Evolutionary conservation across 2,888 invertebrate species (phyloP), one percentile per base, ranked within the genome.

Genomic region (Proisotoma minuta): DNA sequence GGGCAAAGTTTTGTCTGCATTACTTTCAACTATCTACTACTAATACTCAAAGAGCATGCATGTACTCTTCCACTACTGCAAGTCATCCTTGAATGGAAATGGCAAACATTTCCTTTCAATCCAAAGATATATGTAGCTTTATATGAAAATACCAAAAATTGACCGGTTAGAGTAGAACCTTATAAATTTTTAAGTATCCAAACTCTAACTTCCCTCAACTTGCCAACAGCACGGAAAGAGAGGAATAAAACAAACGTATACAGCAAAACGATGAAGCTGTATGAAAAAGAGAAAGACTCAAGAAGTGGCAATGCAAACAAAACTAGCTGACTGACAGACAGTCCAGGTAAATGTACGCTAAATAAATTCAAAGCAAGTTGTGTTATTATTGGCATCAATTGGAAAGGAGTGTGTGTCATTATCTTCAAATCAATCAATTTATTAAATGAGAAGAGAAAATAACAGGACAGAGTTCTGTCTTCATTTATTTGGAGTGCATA

Each of bases 141-240:
- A 15, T 10, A 34, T 34, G 34, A 15, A 34, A 34, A 34, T 34
- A 34, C 34, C 34, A 34, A 34, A n/a, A 34, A 34, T 34, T 34
- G 34, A 34, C 34, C 34, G 34, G 34, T 15, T 10, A 15, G 34
- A 34, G 49, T 5, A 43, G 43, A 52, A 5, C 4, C 15, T 52
- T 52, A 15, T 52, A 52, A 52, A 15, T 28, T 26, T 50, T 50
- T 50, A 34, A 34, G 34, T 52, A 23, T 18, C 52, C 26, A 20
- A 49, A 49, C 49, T 49, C 24, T 24, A 8, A 49, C 49, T 23
- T 24, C 8, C 49, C 49, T 22, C 4, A 23, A 49, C 23, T 34
- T 34, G 34, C 34, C 34, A 34, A 34, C 34, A 34, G 34, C 34
- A 34, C 34, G 34, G 15, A 34, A n/a, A n/a, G n/a, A n/a, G n/a